Conservation (phyloP, 2,888 invertebrate species). For the Scaptomyza tumidula region DNA sequence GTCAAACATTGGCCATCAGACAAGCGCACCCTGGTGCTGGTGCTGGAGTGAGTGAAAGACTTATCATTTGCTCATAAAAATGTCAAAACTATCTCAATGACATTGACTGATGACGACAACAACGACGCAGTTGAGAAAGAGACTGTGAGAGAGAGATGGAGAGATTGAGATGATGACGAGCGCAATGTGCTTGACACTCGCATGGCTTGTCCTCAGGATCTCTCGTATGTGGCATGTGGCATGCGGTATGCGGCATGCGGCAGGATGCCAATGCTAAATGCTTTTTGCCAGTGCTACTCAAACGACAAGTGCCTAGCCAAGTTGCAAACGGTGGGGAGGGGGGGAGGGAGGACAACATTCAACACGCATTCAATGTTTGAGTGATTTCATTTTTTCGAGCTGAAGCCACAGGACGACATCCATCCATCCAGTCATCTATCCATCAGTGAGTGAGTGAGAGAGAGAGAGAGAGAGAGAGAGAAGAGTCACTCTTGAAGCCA, state of each 20-base stretch:
- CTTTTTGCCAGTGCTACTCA: constrained; percentile 52
- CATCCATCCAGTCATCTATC: constrained; percentile 47
- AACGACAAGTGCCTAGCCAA: constrained; percentile 42
- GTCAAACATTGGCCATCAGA: constrained; percentile 76
- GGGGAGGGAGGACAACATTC: constrained; percentile 32
- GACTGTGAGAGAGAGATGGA: constrained; percentile 6
- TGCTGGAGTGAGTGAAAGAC: constrained; percentile 50
- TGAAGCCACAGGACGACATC: constrained; percentile 28
- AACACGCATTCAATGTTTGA: constrained; percentile 52
- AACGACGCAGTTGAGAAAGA: constrained; percentile 2
- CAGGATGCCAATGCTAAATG: constrained; percentile 75
- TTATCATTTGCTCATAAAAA: constrained; percentile 81
- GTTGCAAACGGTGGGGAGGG: constrained; percentile 7
- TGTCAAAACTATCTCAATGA: constrained; percentile 79
- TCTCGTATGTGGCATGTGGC: constrained; percentile 28
- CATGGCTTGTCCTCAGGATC: constrained; percentile 22
- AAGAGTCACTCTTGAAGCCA: constrained; percentile 61
- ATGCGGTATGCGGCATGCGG: constrained; percentile 34
- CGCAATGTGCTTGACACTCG: constrained; percentile 36
- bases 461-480: constrained; percentile 17
- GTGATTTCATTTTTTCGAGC: constrained; percentile 65
- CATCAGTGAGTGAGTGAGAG: constrained; percentile 47
- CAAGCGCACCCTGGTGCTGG: constrained; percentile 57
- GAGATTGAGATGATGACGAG: constrained; percentile 33
- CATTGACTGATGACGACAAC: constrained; percentile 75